Conservation (phyloP, 53 echinoderm and acorn worm species). For the Echinometra lucunter region DNA sequence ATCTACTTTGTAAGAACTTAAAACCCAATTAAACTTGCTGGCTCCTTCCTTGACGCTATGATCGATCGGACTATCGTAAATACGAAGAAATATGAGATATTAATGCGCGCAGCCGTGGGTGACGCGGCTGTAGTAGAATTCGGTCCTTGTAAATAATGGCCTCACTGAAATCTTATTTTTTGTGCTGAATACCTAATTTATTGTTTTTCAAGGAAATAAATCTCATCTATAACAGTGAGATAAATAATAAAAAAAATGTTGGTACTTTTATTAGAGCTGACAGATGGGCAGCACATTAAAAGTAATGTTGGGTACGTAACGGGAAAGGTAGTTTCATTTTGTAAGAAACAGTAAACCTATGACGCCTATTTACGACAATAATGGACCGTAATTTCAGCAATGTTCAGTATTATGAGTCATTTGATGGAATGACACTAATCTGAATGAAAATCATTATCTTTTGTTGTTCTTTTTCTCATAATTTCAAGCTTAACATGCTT, state of each 20-base stretch:
- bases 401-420: no score
- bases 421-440: no score
- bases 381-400: no score
- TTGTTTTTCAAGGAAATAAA: slow-evolving; percentile 3
- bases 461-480: not conserved
- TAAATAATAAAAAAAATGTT: not conserved
- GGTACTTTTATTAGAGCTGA: not conserved
- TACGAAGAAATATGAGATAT: slow-evolving; percentile 21
- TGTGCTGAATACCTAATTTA: not conserved
- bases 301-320: no score
- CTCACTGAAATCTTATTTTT: not conserved
- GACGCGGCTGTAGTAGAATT: not conserved
- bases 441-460: no score
- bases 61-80: slow-evolving; percentile 33
- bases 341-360: no score
- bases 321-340: no score
- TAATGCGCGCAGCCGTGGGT: slow-evolving; percentile 13
- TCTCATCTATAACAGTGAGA: not conserved
- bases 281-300: not conserved
- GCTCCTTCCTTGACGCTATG: not conserved
- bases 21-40: slow-evolving; percentile 33
- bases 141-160: not conserved
- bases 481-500: not conserved
- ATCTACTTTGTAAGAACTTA: not conserved
- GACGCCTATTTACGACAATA: no score